Base-by-base conservation (phyloP, 2,797 vertebrate genomes). In the Amblyopsis hoosieri region DNA sequence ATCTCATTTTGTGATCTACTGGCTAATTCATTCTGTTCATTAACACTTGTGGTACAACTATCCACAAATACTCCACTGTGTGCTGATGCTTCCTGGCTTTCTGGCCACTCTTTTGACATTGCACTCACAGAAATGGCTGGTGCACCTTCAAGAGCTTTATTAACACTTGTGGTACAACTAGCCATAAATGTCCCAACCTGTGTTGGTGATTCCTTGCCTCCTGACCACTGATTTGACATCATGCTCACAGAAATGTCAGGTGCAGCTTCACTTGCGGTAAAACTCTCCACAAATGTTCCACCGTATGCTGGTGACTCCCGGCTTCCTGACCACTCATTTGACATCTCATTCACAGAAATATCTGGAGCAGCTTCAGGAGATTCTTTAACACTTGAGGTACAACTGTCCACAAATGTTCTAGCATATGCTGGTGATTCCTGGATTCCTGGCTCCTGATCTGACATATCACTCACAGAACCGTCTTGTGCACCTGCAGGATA, bases 1-100 rank as follows among this genome's bases (percentile, higher is more conserved):
- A 57, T 54, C 72, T 60, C 48, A 64, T 33, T 69, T 54, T 69
- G 70, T 65, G 69, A 23, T 6, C 64, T 45, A 66, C 23, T 29
- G 68, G 33, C 62, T 15, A 42, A 42, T n/a, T 71, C 63, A 50
- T 19, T 13, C 46, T 69, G 62, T 56, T 31, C 45, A 46, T 50
- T 64, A 14, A 12, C 3, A 56, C 37, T 54, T 49, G 50, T 8
- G 7, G 1, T 51, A 15, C 3, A 3, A 51, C 50, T 51, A 9
- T 42, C 9, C 9, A 42, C 37, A 42, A 42, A 42, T 42, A 9
- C 9, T 42, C 37, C 37, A 42, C 9, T 7, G 11, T 51, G 14
- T 19, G 50, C 50, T 15, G 50, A 14, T 42, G 37, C 9, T 42
- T 42, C 37, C 37, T 42, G 37, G 37, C 37, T 42, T 42, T 2